Base-by-base conservation (phyloP, 2,113 vertebrate species). In the Rana temporaria region DNA sequence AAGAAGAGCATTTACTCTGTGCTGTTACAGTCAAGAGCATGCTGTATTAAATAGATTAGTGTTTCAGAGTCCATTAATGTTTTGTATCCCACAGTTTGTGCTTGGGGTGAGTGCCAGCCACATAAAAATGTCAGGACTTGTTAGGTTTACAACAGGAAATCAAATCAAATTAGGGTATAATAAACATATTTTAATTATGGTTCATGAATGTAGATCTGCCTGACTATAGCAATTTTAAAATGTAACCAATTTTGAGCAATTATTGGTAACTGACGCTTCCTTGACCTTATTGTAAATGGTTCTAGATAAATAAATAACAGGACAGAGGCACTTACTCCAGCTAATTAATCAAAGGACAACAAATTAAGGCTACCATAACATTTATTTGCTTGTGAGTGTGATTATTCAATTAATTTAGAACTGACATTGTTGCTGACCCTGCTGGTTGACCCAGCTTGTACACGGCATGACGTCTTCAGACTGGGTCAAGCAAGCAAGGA, bases 31-130 rank as follows among this genome's bases (percentile, higher is more conserved):
- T 80, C 78, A 80, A 62, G 78, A 48, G 67, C 55, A 70, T 60
- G 56, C 34, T 80, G 67, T 38, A 79, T 62, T 70, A 71, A 30
- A 59, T 56, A 69, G 66, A 80, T 80, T 80, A 80, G 66, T 70
- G 66, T 52, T 80, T 30, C 66, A 24, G 14, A 62, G 67, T 34
- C 66, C 66, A 80, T 80, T 80, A 34, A 57, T 70, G 22, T 80
- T 80, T 70, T 70, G 66, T 38, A 70, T 48, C 20, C 34, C 20
- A 67, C 62, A 70, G 34, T 52, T 71, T 70, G 66, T 71, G 56
- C 59, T 79, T 42, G 55, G 64, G 32, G 78, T 79, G 66, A 70
- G 66, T 48, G 66, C 66, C 65, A 57, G 53, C 14, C 64, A 42
- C n/a, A 59, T 69, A 69, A 79, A 68, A 69, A 30, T 59, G 65